Evolutionary conservation across 2,888 invertebrate genomes (phyloP).

Genomic region (Eustalomyia histrio): DNA sequence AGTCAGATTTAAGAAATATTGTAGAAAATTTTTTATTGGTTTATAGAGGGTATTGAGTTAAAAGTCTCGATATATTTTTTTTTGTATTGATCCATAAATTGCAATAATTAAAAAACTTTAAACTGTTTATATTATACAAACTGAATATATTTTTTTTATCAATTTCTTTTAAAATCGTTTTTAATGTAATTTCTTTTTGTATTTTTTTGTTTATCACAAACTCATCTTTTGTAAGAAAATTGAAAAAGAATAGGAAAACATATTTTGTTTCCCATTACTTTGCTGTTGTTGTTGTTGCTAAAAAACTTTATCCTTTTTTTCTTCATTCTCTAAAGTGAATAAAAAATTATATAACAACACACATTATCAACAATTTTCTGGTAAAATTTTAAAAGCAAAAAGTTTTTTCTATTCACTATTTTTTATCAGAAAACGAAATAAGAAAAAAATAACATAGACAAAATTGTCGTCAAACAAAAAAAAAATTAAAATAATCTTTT

Average conservation of each 20-base stretch:
- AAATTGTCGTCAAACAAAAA: constrained; percentile 8
- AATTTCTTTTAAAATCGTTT: not conserved
- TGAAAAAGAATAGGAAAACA: not conserved
- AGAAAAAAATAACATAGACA: not conserved
- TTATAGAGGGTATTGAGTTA: too few relatives aligned
- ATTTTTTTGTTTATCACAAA: not conserved
- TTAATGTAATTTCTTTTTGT: not conserved
- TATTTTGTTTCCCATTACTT: not conserved
- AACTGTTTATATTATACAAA: not conserved
- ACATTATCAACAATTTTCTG: constrained; percentile 25
- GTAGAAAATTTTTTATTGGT: too few relatives aligned
- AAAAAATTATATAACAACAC: constrained; percentile 4
- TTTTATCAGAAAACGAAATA: constrained; percentile 18
- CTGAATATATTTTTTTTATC: not conserved
- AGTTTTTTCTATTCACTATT: not conserved
- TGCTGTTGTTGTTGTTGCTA: not conserved
- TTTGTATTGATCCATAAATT: not conserved
- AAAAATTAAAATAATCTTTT: not conserved
- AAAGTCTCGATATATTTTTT: too few relatives aligned
- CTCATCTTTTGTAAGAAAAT: not conserved
- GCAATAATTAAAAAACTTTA: not conserved
- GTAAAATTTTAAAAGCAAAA: constrained; percentile 10
- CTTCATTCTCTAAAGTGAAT: not conserved
- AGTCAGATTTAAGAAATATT: too few relatives aligned
- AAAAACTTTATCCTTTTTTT: not conserved